Evolutionary conservation across 2,888 invertebrate genomes (phyloP).

Genomic region (Plebejus melissa): DNA sequence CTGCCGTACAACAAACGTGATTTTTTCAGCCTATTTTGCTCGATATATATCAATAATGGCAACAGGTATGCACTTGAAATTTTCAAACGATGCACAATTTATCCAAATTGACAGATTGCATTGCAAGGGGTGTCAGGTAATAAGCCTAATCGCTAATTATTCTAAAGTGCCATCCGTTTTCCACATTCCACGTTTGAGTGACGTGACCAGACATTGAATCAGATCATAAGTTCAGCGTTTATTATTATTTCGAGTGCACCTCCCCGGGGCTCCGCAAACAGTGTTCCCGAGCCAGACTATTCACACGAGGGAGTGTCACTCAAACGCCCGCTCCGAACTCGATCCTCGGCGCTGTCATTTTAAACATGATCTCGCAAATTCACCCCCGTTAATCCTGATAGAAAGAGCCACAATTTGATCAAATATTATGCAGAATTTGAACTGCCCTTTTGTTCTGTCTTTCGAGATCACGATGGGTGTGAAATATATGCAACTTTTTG

Average conservation of each 20-base stretch:
- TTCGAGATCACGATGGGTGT: slow-evolving; percentile 3
- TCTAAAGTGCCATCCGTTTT: neutral
- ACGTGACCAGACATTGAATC: slow-evolving; percentile 13
- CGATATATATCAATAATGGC: too few species aligned
- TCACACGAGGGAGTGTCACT: slow-evolving; percentile 70
- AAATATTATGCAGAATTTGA: neutral
- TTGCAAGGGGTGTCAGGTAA: neutral
- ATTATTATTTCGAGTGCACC: slow-evolving; percentile 20
- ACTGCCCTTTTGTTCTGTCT: slow-evolving; percentile 17
- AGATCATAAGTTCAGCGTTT: slow-evolving; percentile 26
- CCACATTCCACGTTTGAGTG: slow-evolving; percentile 18
- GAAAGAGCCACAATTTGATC: slow-evolving; percentile 36
- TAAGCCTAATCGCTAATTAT: neutral
- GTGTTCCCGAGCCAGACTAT: slow-evolving; percentile 48
- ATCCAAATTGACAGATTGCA: neutral
- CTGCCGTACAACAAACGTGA: too few species aligned
- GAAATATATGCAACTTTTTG: neutral
- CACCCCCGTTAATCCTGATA: slow-evolving; percentile 39
- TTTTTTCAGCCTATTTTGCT: too few species aligned
- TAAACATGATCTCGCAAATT: slow-evolving; percentile 48
- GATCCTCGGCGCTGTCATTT: slow-evolving; percentile 61
- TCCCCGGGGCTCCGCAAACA: slow-evolving; percentile 45
- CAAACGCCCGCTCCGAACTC: slow-evolving; percentile 63
- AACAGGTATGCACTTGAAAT: too few species aligned
- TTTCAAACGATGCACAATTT: neutral